These are phyloP conservation scores for Drosophila carrolli DNA, from an alignment of 1,140 invertebrate genomes.

Conservation along the genomic window DNA sequence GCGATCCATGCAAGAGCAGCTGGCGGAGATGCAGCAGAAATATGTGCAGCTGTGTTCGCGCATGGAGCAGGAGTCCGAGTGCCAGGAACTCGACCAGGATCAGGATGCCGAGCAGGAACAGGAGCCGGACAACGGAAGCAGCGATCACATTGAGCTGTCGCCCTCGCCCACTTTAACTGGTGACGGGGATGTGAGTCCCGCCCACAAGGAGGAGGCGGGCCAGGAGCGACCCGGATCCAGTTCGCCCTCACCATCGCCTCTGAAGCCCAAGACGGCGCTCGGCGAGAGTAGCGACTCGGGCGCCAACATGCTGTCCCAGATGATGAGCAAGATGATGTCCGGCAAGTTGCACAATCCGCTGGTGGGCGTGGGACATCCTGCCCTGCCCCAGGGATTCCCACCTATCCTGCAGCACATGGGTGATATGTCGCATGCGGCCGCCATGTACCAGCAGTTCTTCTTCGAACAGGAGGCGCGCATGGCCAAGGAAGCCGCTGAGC, in stretches of 20 bases:
- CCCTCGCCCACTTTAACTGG: constrained; percentile 80
- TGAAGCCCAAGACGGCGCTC: constrained; percentile 45
- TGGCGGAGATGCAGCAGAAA: constrained; percentile 95
- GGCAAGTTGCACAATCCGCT: constrained; percentile 86
- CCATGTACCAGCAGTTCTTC: constrained; percentile 91
- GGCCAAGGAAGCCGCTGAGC: constrained; percentile 88
- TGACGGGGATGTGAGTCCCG: constrained; percentile 85
- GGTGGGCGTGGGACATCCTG: constrained; percentile 85
- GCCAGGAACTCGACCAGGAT: constrained; percentile 89
- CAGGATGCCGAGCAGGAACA: constrained; percentile 90
- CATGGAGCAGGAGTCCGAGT: constrained; percentile 92
- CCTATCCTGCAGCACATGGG: constrained; percentile 87
- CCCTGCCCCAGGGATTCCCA: constrained; percentile 86
- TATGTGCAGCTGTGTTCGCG: constrained; percentile 94
- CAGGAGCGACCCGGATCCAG: constrained; percentile 86
- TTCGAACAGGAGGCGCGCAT: constrained; percentile 91
- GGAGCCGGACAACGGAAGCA: constrained; percentile 85
- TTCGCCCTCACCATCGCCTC: constrained; percentile 83
- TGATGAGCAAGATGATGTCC: constrained; percentile 89
- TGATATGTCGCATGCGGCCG: constrained; percentile 88
- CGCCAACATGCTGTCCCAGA: constrained; percentile 88
- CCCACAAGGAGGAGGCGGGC: constrained; percentile 85
- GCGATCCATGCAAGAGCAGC: constrained; percentile 93
- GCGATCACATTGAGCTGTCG: constrained; percentile 85
- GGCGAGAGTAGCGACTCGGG: constrained; percentile 66